Percentiles rank a stretch among this genome's conserved stretches.
These are phyloP conservation scores for Caenorhabditis virilis DNA, from an alignment of 2,888 invertebrate genomes.

Conservation along the genomic window DNA sequence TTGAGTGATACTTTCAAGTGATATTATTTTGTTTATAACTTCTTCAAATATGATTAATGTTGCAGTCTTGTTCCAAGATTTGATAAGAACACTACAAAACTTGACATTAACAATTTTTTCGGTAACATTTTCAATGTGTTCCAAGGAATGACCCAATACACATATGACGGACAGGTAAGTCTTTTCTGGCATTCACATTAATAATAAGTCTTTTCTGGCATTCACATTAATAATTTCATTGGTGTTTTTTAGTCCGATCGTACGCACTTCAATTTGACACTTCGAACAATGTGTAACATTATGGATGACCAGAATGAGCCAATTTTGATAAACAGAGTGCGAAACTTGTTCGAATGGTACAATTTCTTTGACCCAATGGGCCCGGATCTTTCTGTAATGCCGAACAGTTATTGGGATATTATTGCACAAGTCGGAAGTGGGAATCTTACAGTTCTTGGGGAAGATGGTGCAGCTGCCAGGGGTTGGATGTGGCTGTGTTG, in stretches of 20 bases:
- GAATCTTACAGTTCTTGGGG: slow-evolving; percentile 21
- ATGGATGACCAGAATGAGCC: slow-evolving; percentile 35
- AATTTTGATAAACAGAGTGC: slow-evolving; percentile 21
- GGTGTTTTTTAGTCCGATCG: slow-evolving; percentile 46
- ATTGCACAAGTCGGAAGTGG: slow-evolving; percentile 22
- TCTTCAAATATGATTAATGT: background rate
- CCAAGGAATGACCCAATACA: slow-evolving; percentile 65
- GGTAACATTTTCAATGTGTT: slow-evolving; percentile 53
- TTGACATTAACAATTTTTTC: slow-evolving; percentile 58
- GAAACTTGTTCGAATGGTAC: slow-evolving; percentile 36
- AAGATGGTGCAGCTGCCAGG: slow-evolving; percentile 36
- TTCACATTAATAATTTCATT: too few relatives aligned
- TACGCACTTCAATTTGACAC: slow-evolving; percentile 43
- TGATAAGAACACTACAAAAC: slow-evolving; percentile 41
- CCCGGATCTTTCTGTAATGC: slow-evolving; percentile 17
- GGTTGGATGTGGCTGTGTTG: slow-evolving; percentile 64
- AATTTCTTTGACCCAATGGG: slow-evolving; percentile 24
- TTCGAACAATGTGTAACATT: slow-evolving; percentile 44
- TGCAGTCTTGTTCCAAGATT: slow-evolving; percentile 52
- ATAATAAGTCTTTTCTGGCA: background rate
- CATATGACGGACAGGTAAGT: slow-evolving; percentile 59
- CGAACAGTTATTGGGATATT: slow-evolving; percentile 38
- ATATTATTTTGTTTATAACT: slow-evolving; percentile 2
- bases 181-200: slow-evolving; percentile 2
- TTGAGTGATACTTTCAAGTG: slow-evolving; percentile 45